Conservation (phyloP, 2,113 vertebrate genomes). For the Onychorhynchus coronatus region DNA sequence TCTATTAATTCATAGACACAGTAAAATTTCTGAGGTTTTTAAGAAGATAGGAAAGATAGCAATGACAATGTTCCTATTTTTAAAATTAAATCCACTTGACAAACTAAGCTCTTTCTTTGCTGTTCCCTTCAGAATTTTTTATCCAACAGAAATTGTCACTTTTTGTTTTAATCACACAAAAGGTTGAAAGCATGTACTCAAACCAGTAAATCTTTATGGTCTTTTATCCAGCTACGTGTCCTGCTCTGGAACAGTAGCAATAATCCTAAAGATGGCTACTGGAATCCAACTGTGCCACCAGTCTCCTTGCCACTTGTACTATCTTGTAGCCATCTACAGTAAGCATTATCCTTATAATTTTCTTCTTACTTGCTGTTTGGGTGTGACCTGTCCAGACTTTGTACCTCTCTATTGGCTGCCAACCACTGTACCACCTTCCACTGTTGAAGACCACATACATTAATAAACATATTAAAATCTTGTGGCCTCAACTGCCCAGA, state of each 20-base stretch:
- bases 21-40: conserved; percentile 56
- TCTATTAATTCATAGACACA: conserved; percentile 54
- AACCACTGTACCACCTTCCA: neutral
- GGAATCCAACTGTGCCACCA: neutral
- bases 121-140: neutral
- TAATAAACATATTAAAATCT: neutral
- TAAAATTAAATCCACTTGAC: conserved; percentile 53
- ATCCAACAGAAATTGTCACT: neutral
- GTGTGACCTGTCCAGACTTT: neutral
- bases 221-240: accelerated
- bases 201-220: neutral
- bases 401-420: neutral
- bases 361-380: neutral
- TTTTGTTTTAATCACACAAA: neutral
- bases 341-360: neutral
- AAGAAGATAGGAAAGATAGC: conserved; percentile 61
- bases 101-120: neutral
- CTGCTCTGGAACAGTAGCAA: neutral
- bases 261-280: neutral
- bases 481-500: neutral
- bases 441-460: neutral
- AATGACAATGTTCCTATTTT: conserved; percentile 64
- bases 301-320: neutral
- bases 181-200: neutral
- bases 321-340: neutral